A percentile compares a stretch with the other conserved stretches of the same genome.
Evolutionary conservation across 2,888 invertebrate genomes (phyloP).

Genomic region (Antitype chi): DNA sequence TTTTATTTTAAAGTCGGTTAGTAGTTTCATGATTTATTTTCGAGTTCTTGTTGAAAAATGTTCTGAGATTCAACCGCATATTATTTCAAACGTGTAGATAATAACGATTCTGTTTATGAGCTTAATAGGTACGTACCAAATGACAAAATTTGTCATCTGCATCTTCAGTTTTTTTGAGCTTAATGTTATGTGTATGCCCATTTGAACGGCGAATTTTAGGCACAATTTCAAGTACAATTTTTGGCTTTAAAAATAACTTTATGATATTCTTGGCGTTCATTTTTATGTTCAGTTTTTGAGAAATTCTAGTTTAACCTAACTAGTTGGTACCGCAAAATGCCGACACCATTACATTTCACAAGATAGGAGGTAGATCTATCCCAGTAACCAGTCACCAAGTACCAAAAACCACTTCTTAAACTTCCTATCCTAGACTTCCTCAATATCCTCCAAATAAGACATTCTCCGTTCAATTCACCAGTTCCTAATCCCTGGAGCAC

Average conservation of each 20-base stretch:
- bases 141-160: neutral
- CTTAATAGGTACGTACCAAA: too few relatives aligned
- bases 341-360: neutral
- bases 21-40: constrained; percentile 38
- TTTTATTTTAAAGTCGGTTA: constrained; percentile 31
- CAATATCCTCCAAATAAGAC: constrained; percentile 9
- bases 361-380: neutral
- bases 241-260: neutral
- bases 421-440: neutral
- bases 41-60: neutral
- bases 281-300: neutral
- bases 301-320: neutral
- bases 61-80: neutral
- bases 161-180: neutral
- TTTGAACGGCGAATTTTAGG: neutral
- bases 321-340: neutral
- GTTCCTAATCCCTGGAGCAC: constrained; percentile 23
- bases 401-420: neutral
- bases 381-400: neutral
- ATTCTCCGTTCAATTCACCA: neutral
- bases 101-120: neutral
- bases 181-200: too few relatives aligned
- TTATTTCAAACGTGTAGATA: neutral
- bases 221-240: too few relatives aligned
- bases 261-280: neutral